phyloP scores from a whole-genome alignment of 2,797 vertebrate genomes.

The Hemitrygon akajei region DNA sequence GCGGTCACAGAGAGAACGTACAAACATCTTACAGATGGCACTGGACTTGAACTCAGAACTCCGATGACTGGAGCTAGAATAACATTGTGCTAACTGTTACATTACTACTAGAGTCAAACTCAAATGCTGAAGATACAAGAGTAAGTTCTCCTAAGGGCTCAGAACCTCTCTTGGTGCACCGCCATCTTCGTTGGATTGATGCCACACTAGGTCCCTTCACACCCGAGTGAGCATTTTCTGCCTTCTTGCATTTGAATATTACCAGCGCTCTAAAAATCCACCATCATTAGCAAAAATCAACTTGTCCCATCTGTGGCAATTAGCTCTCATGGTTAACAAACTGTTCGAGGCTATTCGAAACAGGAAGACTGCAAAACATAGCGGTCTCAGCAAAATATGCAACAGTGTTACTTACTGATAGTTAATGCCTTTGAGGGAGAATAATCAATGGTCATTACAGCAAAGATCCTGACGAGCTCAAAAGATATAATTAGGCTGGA shows the following conservation, averaged over 20 bases:
- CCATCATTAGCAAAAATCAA: not conserved
- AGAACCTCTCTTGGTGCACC: not conserved
- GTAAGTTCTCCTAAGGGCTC: not conserved
- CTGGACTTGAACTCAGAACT: too few species aligned
- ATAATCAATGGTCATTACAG: slow-evolving; percentile 18
- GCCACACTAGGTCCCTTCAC: not conserved
- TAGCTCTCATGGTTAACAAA: not conserved
- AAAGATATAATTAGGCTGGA: not conserved
- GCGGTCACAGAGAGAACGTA: too few species aligned
- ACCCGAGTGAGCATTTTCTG: not conserved
- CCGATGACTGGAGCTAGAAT: too few species aligned
- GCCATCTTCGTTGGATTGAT: not conserved
- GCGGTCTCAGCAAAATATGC: not conserved
- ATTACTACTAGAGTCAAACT: not conserved
- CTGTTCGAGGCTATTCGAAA: too few species aligned
- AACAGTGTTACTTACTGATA: too few species aligned
- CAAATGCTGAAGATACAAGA: not conserved
- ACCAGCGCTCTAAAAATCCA: not conserved
- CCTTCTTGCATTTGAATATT: not conserved
- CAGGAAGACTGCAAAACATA: too few species aligned
- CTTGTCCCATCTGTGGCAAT: not conserved
- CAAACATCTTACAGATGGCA: too few species aligned
- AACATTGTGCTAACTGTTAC: too few species aligned
- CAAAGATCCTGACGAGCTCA: not conserved
- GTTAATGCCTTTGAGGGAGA: not conserved